A percentile compares a stretch with the other conserved stretches of the same genome.
Evolutionary conservation across 2,113 vertebrate genomes (phyloP).

Genomic region (Mugil cephalus): DNA sequence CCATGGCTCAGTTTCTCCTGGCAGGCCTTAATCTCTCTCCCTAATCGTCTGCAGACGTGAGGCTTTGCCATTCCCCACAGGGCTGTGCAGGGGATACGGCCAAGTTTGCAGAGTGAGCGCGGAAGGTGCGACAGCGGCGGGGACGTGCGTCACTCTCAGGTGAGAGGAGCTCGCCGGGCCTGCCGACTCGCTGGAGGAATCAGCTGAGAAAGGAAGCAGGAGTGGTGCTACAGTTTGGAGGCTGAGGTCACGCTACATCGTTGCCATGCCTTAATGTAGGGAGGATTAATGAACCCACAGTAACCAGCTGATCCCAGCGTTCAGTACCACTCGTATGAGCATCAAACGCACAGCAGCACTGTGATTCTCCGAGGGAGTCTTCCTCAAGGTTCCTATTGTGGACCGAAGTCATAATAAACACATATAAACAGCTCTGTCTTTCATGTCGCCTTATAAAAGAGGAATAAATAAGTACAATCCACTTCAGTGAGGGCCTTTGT

Average conservation of each 20-base stretch:
- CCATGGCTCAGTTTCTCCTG: constrained; percentile 71
- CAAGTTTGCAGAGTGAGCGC: constrained; percentile 61
- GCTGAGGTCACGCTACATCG: constrained; percentile 31
- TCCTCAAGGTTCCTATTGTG: constrained; percentile 54
- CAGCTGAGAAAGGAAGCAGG: background rate
- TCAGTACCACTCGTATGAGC: constrained; percentile 35
- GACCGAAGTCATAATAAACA: constrained; percentile 72
- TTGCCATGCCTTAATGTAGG: constrained; percentile 30
- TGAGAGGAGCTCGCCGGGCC: constrained; percentile 12
- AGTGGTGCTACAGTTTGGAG: background rate
- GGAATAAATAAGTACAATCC: constrained; percentile 72
- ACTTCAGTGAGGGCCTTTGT: constrained; percentile 63
- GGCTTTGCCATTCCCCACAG: constrained; percentile 74
- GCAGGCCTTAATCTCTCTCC: constrained; percentile 76
- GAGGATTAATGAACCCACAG: constrained; percentile 28
- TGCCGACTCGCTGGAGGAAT: background rate
- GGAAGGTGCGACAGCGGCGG: constrained; percentile 25
- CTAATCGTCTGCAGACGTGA: constrained; percentile 79
- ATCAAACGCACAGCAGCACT: constrained; percentile 52
- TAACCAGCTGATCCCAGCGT: constrained; percentile 50
- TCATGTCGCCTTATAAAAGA: constrained; percentile 70
- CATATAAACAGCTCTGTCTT: constrained; percentile 65
- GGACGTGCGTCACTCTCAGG: constrained; percentile 27
- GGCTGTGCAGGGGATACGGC: constrained; percentile 58
- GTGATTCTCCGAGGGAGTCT: constrained; percentile 64